Evolutionary conservation across 2,888 invertebrate genomes (phyloP), one percentile per base, ranked within the genome.

Genomic region (Drosophila aldrichi): DNA sequence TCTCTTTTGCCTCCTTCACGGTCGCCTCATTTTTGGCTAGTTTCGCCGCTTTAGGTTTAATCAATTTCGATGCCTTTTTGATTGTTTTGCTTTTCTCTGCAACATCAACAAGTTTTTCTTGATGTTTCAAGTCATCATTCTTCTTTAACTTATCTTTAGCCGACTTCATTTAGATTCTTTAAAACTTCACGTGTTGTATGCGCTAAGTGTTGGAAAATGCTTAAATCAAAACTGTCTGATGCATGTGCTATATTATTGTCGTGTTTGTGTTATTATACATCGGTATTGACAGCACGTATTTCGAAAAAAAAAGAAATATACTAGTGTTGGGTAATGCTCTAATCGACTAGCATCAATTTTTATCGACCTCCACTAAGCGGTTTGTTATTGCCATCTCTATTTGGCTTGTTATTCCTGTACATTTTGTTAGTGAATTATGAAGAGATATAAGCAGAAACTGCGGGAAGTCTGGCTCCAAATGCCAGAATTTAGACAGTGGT

Each of bases 391-490:
- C 44, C 79, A 77, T 74, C 77, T 16, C 79, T 63, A 79, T 22
- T 62, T 20, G 18, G 32, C 48, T 56, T 70, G 44, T 62, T 68
- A 36, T 66, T 56, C 44, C 46, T 34, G 20, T 41, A 38, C 25
- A 22, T 49, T 64, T 70, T 51, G 58, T 62, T 51, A 44, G 61
- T 32, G 40, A 43, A 58, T 58, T 54, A 80, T 83, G 89, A 83
- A 88, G 52, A 74, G 61, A 44, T 83, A 83, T 51, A 83, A 83
- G 67, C 83, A 83, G 38, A 88, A 88, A 49, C 43, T 83, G 10
- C 83, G 83, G 10, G 83, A 83, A 18, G 89, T 86, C 0, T 83
- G 83, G 83, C 66, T 83, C 8, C 87, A 82, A 38, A 83, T 83
- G 83, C 87, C 89, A 0, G 83, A 83, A 63, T 83, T 83, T 25